A percentile compares a stretch with the other conserved stretches of the same genome.
Conservation (phyloP, 53 echinoderm and acorn worm species). For the Crossaster papposus region DNA sequence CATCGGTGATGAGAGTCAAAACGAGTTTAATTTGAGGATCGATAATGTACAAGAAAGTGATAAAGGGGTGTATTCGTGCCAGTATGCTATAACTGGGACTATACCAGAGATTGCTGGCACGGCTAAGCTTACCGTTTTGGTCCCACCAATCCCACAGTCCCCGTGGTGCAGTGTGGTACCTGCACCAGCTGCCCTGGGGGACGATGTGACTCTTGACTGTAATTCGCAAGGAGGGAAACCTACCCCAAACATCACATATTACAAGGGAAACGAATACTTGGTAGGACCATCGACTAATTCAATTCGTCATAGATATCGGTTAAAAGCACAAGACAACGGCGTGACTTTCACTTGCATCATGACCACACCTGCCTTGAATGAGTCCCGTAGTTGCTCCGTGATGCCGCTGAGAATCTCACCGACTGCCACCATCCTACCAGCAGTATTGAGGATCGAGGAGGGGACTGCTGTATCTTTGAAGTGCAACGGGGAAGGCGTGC, state of each 20-base stretch:
- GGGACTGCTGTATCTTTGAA: neutral
- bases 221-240: neutral
- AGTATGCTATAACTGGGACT: neutral
- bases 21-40: conserved; percentile 10
- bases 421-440: no score
- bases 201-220: neutral
- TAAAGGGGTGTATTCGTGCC: conserved; percentile 6
- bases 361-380: conserved; percentile 48
- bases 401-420: no score
- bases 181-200: neutral
- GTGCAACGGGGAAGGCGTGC: no score
- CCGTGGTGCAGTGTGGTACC: neutral
- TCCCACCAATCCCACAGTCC: neutral
- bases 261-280: neutral
- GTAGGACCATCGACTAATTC: neutral
- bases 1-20: neutral
- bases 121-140: neutral
- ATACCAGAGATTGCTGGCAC: neutral
- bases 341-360: conserved; percentile 19
- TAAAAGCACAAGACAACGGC: conserved; percentile 33
- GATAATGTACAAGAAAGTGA: neutral
- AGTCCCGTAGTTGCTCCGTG: no score
- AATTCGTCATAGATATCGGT: neutral
- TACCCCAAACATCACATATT: neutral
- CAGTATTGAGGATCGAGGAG: no score